These are phyloP conservation scores for Nemoura dubitans DNA, from an alignment of 2,888 invertebrate genomes.

Conservation along the genomic window DNA sequence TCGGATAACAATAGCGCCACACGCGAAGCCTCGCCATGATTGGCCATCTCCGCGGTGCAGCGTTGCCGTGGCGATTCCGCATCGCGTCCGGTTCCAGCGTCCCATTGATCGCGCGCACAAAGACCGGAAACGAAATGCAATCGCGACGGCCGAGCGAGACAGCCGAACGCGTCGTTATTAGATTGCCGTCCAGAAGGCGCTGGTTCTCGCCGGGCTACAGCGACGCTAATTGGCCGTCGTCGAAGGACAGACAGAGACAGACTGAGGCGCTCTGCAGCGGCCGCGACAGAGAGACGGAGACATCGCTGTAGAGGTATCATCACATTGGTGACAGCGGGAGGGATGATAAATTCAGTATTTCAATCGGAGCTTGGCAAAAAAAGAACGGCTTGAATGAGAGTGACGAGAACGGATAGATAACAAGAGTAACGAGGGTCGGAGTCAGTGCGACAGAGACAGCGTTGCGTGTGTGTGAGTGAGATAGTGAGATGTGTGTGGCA, in stretches of 20 bases:
- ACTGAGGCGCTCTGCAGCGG: not conserved
- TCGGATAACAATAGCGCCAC: no score
- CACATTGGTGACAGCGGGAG: not conserved
- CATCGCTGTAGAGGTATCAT: not conserved
- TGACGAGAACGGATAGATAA: not conserved
- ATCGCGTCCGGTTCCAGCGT: no score
- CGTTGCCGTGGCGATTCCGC: no score
- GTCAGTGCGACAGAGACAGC: not conserved
- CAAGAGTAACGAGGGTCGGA: not conserved
- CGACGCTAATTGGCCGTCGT: constrained; percentile 17
- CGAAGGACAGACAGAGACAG: constrained; percentile 23
- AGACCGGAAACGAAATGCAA: no score
- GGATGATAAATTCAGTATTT: constrained; percentile 27
- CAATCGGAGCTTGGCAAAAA: not conserved
- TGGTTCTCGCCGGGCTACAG: constrained; percentile 19
- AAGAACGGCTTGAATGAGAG: constrained; percentile 27
- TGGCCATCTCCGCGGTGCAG: no score
- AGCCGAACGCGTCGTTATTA: constrained; percentile 1
- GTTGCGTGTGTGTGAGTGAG: no score
- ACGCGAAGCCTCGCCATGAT: no score
- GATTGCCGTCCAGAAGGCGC: constrained; percentile 10
- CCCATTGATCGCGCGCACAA: no score
- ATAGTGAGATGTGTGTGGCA: constrained; percentile 25
- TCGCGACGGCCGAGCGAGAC: not conserved
- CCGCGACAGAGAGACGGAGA: not conserved